Base-by-base conservation (phyloP, 2,113 vertebrate species). In the Neodon shergylaensis region DNA sequence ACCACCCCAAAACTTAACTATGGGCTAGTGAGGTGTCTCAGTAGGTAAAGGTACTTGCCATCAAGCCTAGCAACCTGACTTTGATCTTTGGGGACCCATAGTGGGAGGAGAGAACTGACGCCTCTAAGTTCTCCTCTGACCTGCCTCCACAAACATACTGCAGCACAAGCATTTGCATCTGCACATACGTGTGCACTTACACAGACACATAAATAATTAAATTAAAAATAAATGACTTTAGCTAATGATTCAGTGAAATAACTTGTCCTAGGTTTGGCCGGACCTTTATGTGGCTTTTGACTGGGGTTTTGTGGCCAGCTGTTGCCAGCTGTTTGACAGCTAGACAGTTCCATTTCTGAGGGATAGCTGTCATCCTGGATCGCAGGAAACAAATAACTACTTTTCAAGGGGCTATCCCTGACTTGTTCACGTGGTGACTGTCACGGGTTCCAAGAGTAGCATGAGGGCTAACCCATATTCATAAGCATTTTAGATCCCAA, bases 261-360 rank as follows among this genome's bases (percentile, higher is more conserved):
- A n/a, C 83, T 89, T 96, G 84, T 66, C 17, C 44, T 83, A 66
- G 78, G 61, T n/a, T 93, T 28, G 88, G 28, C 13, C 81, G 31
- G 28, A 61, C 14, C 85, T 73, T 96, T 91, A 47, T 93, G 44
- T 54, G 63, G 19, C 22, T 33, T 54, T 77, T n/a, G 22, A 21
- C 39, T 82, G 52, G 0, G 74, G 16, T 17, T 79, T 52, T 58
- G 58, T 58, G 4, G 58, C 58, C 19, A 22, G 58, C 58, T 58
- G 58, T 58, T 58, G 58, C 58, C 58, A 58, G 58, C 58, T 58
- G 58, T 58, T 58, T 79, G 31, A 79, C 28, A 79, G 28, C 26
- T 26, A 91, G 24, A 12, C 61, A 58, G 14, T 28, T 92, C 68
- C 92, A n/a, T 94, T 92, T 91, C 66, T 94, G 82, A 66, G 66